Evolutionary conservation across 2,113 vertebrate species (phyloP), one percentile per base, ranked within the genome.

Genomic region (Hyperoodon ampullatus): DNA sequence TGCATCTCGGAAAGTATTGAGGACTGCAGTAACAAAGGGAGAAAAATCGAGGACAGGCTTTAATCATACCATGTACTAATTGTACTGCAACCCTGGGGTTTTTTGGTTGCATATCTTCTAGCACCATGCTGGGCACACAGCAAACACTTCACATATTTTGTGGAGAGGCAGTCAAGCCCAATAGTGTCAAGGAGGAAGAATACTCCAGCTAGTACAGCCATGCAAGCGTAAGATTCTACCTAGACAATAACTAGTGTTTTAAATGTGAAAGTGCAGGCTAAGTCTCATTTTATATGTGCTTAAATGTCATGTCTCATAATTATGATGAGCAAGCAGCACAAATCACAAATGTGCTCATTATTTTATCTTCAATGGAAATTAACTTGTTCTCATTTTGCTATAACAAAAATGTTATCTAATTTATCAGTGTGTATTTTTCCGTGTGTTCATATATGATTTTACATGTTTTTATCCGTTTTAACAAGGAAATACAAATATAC

Each of bases 351-450:
- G 24, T 68, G n/a, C 21, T 88, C 58, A 80, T 78, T 44, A 87
- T 50, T 92, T 90, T 85, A 70, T 39, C 47, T 94, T 93, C 24
- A 65, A 3, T n/a, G 44, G 55, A 93, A 96, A 97, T 53, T 33
- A 89, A 63, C n/a, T 87, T 90, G 44, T 8, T 95, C 58, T 93
- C 18, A 39, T 74, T 95, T 81, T 93, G 13, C 21, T 42, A 44
- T 82, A 61, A 88, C 6, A 94, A 77, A 96, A 96, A 42, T 42
- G 33, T 53, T 72, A 50, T 8, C 74, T 89, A 72, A 55, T 33
- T 72, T 66, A 74, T 63, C 61, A 94, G 9, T 61, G 39, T 78
- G 14, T 6, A n/a, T 39, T 47, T 88, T 88, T 84, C 68, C n/a
- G 66, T 26, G 18, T 85, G 30, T 94, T 87, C 55, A 78, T 78